Conservation (phyloP, 2,797 vertebrate species). For the Hypotaenidia philippensis region DNA sequence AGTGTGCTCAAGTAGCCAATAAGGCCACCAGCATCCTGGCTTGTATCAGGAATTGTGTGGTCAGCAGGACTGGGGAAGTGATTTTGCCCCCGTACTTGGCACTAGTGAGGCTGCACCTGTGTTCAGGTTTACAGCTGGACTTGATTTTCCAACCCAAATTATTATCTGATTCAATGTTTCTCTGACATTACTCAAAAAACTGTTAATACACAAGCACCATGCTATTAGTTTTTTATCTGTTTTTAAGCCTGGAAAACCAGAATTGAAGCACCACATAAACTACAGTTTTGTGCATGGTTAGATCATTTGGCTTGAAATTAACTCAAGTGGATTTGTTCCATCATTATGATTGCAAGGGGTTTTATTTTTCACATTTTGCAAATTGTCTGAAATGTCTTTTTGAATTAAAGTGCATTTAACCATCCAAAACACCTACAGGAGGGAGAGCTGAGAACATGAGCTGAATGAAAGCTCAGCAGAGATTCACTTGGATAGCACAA, state of each 20-base stretch:
- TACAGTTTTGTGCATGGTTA: background rate
- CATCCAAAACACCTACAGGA: background rate
- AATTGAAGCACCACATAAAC: background rate
- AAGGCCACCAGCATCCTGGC: too few relatives aligned
- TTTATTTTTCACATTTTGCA: background rate
- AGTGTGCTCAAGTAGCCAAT: too few relatives aligned
- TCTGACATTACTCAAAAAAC: background rate
- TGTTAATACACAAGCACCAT: background rate
- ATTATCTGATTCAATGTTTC: background rate
- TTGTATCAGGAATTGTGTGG: too few relatives aligned
- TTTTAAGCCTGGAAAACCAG: background rate
- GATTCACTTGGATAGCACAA: background rate
- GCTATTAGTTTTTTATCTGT: background rate
- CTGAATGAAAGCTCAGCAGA: background rate
- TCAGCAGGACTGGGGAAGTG: too few relatives aligned
- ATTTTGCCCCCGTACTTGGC: too few relatives aligned
- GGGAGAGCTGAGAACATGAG: background rate
- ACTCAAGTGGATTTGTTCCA: background rate
- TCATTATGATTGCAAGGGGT: rapidly evolving
- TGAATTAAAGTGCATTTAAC: background rate
- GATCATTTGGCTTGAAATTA: background rate
- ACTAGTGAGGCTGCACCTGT: too few relatives aligned
- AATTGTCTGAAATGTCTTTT: background rate
- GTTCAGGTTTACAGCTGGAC: too few relatives aligned
- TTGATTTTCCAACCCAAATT: too few relatives aligned